A percentile compares a stretch with the other conserved stretches of the same genome.
Evolutionary conservation across 2,797 vertebrate genomes (phyloP).

Genomic region (Peromyscus aztecus): DNA sequence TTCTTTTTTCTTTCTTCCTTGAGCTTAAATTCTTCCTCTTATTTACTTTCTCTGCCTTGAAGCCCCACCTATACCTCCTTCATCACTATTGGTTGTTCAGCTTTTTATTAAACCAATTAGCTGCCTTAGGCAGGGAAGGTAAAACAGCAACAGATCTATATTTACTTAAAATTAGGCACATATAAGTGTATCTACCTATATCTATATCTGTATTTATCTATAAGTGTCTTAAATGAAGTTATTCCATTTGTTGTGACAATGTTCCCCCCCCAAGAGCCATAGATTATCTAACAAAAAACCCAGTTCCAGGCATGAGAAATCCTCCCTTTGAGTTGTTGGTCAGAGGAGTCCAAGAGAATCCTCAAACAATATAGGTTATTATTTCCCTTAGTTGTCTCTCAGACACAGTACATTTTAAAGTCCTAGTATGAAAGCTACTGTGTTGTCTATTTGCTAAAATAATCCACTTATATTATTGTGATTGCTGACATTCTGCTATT

Average conservation of each 20-base stretch:
- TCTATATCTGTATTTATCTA: neutral
- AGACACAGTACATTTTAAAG: neutral
- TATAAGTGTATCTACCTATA: neutral
- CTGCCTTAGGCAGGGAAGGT: neutral
- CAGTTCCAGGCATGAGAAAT: neutral
- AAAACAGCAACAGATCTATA: neutral
- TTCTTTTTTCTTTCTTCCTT: neutral
- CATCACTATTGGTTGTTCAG: neutral
- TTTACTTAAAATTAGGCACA: neutral
- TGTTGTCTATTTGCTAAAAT: neutral
- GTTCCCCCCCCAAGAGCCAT: neutral
- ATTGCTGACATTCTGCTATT: neutral
- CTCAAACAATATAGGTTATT: neutral
- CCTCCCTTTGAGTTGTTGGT: neutral
- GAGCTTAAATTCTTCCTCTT: neutral
- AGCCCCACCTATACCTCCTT: neutral
- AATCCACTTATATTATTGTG: neutral
- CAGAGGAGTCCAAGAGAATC: neutral
- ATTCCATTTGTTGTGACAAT: neutral
- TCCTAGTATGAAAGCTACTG: neutral
- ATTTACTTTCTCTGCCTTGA: neutral
- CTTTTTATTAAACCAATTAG: neutral
- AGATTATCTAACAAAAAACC: neutral
- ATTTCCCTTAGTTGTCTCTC: neutral
- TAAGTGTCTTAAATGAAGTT: neutral